Evolutionary conservation across 2,888 invertebrate genomes (phyloP).

Genomic region (Apotomis capreana): DNA sequence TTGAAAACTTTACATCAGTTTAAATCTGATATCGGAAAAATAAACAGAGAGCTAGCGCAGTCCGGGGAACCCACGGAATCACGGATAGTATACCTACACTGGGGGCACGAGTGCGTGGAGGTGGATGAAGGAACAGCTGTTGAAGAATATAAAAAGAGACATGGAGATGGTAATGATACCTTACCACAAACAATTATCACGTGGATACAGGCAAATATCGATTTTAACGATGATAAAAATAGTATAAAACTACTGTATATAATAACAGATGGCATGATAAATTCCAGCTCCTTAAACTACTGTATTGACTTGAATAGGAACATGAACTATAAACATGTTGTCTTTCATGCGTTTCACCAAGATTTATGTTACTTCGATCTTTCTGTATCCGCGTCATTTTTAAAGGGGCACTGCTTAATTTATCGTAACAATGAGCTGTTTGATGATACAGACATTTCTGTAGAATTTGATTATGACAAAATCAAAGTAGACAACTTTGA

Average conservation of each 20-base stretch:
- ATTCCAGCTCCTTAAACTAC: neutral
- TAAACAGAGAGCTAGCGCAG: constrained; percentile 43
- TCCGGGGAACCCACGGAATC: constrained; percentile 44
- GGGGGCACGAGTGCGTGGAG: constrained; percentile 49
- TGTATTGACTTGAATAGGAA: constrained; percentile 49
- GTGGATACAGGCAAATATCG: constrained; percentile 41
- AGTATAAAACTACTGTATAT: constrained; percentile 53
- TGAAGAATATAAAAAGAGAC: constrained; percentile 29
- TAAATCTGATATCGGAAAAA: constrained; percentile 48
- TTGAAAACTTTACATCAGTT: constrained; percentile 49
- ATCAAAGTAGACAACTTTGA: constrained; percentile 52
- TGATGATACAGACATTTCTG: constrained; percentile 52
- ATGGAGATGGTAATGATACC: constrained; percentile 36
- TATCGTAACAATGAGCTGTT: constrained; percentile 50
- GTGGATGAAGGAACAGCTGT: constrained; percentile 47
- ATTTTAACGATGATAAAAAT: constrained; percentile 39
- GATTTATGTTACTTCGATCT: constrained; percentile 43
- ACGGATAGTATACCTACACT: constrained; percentile 53
- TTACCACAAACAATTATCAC: constrained; percentile 45
- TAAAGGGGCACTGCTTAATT: constrained; percentile 50
- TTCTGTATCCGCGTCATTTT: constrained; percentile 51
- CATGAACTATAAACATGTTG: constrained; percentile 52
- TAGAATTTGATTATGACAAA: constrained; percentile 53
- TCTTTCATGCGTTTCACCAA: constrained; percentile 51
- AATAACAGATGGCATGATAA: constrained; percentile 53